Evolutionary conservation across 2,888 invertebrate genomes (phyloP), one percentile per base, ranked within the genome.

Genomic region (Aspidiotus destructor): DNA sequence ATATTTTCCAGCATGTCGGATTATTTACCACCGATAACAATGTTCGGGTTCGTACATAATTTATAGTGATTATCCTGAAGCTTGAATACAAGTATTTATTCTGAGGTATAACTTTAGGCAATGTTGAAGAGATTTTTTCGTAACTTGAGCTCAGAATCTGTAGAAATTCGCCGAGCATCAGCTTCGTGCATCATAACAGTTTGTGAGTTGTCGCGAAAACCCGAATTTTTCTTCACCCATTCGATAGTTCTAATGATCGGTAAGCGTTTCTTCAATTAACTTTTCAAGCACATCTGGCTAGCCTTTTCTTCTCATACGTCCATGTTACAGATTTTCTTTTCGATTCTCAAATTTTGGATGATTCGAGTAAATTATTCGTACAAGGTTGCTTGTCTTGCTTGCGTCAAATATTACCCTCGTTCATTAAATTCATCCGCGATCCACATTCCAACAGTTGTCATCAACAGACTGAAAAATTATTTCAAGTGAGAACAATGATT

Each of bases 111-210:
- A 28, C 55, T 58, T 2, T 16, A 58, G 87, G 82, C 82, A 61
- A 75, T 91, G 41, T 79, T 88, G 42, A 85, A 84, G 75, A 83
- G 85, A 1, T 83, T 88, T 72, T 76, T 88, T 44, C 79, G 79
- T 0, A 88, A 89, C 75, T 79, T 87, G 67, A 81, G 82, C 65
- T 80, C 80, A 44, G 74, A 76, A 73, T 71, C 73, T 69, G 86
- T 92, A 7, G 86, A 87, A 2, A 85, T 91, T 70, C 81, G 94
- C 70, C 83, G 97, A 72, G 87, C 90, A 40, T 86, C 91, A 42
- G 86, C 92, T 0, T 84, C 83, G 64, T 89, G 90, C 77, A 85
- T 94, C 69, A 84, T 91, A 53, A 84, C 86, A 70, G 82, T 93
- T 68, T 91, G 92, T 78, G 82, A 87, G 70, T 84, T 91, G 78